These are phyloP conservation scores for Enteromius unitaeniatus DNA, from an alignment of 2,797 vertebrate species.

Conservation along the genomic window DNA sequence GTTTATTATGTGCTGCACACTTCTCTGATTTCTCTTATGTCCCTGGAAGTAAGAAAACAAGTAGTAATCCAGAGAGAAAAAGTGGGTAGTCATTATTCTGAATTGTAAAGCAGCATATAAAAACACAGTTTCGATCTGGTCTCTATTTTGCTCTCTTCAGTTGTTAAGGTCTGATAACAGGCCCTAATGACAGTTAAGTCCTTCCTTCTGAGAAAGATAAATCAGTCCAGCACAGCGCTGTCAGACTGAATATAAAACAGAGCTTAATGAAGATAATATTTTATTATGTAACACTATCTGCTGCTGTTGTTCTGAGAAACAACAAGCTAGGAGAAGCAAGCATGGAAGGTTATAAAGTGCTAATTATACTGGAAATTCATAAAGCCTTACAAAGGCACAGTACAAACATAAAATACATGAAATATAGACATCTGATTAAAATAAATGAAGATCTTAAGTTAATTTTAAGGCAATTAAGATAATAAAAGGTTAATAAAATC, in stretches of 20 bases:
- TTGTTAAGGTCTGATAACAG: conserved; percentile 6
- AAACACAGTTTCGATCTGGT: conserved; percentile 6
- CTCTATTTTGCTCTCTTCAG: conserved; percentile 29
- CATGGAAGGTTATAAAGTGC: conserved; percentile 5
- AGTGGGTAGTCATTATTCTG: neutral
- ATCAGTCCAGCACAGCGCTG: conserved; percentile 39
- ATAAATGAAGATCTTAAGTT: neutral
- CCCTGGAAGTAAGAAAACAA: neutral
- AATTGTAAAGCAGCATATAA: neutral
- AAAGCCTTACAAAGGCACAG: neutral
- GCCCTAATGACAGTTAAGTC: conserved; percentile 30
- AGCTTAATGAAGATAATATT: conserved; percentile 47
- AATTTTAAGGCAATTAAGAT: neutral
- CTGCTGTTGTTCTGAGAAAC: conserved; percentile 12
- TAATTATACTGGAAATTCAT: neutral
- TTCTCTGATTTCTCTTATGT: neutral
- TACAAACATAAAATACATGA: neutral
- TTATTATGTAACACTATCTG: conserved; percentile 39
- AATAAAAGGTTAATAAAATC: neutral
- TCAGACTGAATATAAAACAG: conserved; percentile 44
- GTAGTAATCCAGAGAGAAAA: neutral
- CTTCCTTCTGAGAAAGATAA: conserved; percentile 46
- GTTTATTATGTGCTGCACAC: neutral
- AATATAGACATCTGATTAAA: neutral
- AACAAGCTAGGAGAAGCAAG: neutral